Percentiles rank a stretch among this genome's conserved stretches.
These are phyloP conservation scores for Staurois parvus DNA, from an alignment of 2,797 vertebrate species.

Conservation along the genomic window DNA sequence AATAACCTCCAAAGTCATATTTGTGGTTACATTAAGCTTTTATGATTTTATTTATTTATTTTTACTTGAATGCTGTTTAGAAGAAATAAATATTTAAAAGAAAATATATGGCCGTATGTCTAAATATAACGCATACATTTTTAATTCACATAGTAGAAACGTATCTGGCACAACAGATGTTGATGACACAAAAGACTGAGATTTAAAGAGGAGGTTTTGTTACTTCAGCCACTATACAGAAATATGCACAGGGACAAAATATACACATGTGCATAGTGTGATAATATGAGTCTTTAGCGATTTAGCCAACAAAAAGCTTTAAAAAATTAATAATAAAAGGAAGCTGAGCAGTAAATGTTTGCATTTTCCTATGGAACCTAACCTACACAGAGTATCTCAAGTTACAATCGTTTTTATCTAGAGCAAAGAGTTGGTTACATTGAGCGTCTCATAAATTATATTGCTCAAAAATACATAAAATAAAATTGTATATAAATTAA, in stretches of 20 bases:
- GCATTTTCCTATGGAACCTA: neutral
- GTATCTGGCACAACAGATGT: neutral
- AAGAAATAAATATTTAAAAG: neutral
- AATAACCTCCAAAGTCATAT: too few species aligned
- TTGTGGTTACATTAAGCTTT: too few species aligned
- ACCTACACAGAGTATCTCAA: neutral
- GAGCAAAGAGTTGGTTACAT: too few species aligned
- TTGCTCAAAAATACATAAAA: too few species aligned
- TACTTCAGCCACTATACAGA: neutral
- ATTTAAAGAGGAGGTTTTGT: neutral
- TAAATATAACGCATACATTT: neutral
- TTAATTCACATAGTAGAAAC: neutral
- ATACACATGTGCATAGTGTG: slow-evolving; percentile 2
- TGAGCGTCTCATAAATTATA: too few species aligned
- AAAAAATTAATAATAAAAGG: neutral
- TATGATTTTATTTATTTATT: too few species aligned
- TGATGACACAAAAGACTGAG: neutral
- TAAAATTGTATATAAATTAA: too few species aligned
- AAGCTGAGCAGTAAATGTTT: neutral
- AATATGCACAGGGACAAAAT: neutral
- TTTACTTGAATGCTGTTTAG: neutral
- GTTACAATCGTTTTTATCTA: too few species aligned
- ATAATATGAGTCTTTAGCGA: neutral
- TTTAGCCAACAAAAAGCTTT: neutral
- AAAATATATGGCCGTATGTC: neutral